Evolutionary conservation across 92 coral and sea anemone species (phyloP).

Genomic region (Diadumene lineata): DNA sequence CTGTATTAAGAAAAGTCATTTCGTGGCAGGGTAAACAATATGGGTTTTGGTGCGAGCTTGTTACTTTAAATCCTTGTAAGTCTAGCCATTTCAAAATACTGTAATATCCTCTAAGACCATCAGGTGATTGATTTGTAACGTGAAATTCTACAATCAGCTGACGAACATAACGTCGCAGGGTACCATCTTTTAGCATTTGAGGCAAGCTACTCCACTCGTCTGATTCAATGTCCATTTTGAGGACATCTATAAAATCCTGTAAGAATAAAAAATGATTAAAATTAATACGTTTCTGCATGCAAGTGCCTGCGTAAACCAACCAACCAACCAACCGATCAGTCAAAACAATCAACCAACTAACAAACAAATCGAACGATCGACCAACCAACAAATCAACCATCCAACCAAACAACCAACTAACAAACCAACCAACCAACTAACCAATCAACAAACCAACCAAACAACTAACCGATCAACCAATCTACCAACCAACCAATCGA

Average conservation of each 20-base stretch:
- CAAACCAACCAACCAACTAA: too few relatives aligned
- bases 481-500: too few relatives aligned
- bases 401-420: too few relatives aligned
- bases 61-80: conserved; percentile 76
- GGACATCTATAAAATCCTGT: conserved; percentile 71
- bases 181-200: conserved; percentile 84
- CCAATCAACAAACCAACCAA: too few relatives aligned
- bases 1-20: conserved; percentile 79
- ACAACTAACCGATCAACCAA: too few relatives aligned
- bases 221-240: conserved; percentile 89
- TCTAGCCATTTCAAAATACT: conserved; percentile 78
- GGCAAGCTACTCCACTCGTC: conserved; percentile 89
- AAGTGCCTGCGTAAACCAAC: too few relatives aligned
- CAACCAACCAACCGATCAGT: too few relatives aligned
- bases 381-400: too few relatives aligned
- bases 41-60: conserved; percentile 69
- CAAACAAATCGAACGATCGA: too few relatives aligned
- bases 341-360: too few relatives aligned
- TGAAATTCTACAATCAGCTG: conserved; percentile 81
- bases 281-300: not conserved
- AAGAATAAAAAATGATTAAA: not conserved
- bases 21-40: conserved; percentile 77
- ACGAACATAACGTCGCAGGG: conserved; percentile 63
- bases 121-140: conserved; percentile 35
- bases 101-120: conserved; percentile 57